A percentile compares a stretch with the other conserved stretches of the same genome.
Conservation (phyloP, 64 coral and sea anemone species). For the Orbicella faveolata region DNA sequence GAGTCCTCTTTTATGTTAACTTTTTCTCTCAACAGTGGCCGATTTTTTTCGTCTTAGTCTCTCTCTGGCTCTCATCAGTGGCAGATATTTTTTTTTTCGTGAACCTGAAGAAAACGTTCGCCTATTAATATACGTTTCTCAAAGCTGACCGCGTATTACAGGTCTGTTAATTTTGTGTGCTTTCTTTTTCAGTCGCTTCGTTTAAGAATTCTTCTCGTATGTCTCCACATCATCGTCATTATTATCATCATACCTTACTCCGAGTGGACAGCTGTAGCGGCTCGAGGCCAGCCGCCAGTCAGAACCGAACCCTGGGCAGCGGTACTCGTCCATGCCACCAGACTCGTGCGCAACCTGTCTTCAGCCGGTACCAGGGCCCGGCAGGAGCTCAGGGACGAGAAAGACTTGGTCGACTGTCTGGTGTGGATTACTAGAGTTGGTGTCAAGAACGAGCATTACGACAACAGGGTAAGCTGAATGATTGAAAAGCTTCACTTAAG, state of each 20-base stretch:
- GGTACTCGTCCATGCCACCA: conserved; percentile 79
- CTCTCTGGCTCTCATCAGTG: too few relatives aligned
- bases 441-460: conserved; percentile 66
- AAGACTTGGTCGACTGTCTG: conserved; percentile 79
- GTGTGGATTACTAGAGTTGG: conserved; percentile 85
- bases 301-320: conserved; percentile 69
- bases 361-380: conserved; percentile 79
- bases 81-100: too few relatives aligned
- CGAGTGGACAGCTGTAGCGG: conserved; percentile 73
- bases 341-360: conserved; percentile 86
- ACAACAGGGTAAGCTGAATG: conserved; percentile 55
- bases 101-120: too few relatives aligned
- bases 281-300: conserved; percentile 55
- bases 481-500: not conserved
- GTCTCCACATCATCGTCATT: conserved; percentile 82
- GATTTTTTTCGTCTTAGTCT: too few relatives aligned
- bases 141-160: not conserved
- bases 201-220: conserved; percentile 72
- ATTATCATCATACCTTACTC: conserved; percentile 76
- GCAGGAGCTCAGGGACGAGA: conserved; percentile 73
- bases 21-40: too few relatives aligned
- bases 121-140: too few relatives aligned
- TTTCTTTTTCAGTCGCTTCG: conserved; percentile 58
- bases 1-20: too few relatives aligned
- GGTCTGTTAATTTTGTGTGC: not conserved